Evolutionary conservation across 2,888 invertebrate species (phyloP).

Genomic region (Quadriops clusia): DNA sequence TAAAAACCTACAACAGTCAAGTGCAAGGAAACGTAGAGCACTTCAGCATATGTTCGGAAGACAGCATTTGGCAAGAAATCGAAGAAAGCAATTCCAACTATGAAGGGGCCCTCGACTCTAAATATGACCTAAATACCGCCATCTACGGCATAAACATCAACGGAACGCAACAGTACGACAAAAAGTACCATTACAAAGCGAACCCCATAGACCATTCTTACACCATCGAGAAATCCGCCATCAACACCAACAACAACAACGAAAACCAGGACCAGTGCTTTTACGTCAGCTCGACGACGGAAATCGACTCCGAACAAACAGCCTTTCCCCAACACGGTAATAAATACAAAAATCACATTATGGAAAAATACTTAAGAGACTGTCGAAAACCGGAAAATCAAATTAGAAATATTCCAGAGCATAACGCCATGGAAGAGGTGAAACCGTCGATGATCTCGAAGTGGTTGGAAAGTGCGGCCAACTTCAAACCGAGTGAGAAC

Average conservation of each 20-base stretch:
- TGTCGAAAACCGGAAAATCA: constrained; percentile 27
- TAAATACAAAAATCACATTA: constrained; percentile 47
- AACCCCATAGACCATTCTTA: constrained; percentile 29
- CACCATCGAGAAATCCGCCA: constrained; percentile 17
- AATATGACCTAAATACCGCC: constrained; percentile 2
- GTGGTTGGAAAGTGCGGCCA: constrained; percentile 65
- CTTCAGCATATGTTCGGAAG: constrained; percentile 66
- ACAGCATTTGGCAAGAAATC: constrained; percentile 68
- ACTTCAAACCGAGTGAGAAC: constrained; percentile 59
- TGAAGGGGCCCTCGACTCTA: constrained; percentile 11
- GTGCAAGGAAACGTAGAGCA: constrained; percentile 70
- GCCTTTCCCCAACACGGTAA: constrained; percentile 30
- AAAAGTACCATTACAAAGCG: constrained; percentile 33
- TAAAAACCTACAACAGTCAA: constrained; percentile 58
- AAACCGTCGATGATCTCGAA: constrained; percentile 53
- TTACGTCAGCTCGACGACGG: constrained; percentile 35
- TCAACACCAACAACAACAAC: constrained; percentile 21
- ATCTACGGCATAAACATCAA: constrained; percentile 4
- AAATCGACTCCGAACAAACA: constrained; percentile 25
- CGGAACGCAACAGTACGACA: constrained; percentile 27
- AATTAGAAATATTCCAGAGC: constrained; percentile 8
- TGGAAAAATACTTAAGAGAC: constrained; percentile 46
- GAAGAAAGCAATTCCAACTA: constrained; percentile 27
- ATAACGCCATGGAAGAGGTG: constrained; percentile 17
- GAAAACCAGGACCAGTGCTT: constrained; percentile 28